phyloP scores from a whole-genome alignment of 1,140 invertebrate genomes.

The Drosophila leontia region DNA sequence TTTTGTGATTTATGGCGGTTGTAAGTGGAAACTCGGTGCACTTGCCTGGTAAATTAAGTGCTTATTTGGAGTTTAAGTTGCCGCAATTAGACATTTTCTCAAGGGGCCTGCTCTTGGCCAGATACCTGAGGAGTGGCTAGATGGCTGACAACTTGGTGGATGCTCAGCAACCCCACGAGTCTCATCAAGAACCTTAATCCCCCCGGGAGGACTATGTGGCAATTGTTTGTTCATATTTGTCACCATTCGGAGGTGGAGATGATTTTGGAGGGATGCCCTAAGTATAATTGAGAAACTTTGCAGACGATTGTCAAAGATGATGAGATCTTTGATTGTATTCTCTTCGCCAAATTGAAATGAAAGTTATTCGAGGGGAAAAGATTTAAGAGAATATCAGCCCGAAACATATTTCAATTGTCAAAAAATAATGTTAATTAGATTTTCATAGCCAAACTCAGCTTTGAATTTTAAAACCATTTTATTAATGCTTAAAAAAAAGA shows the following conservation, averaged over 20 bases:
- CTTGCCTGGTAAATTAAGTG: constrained; percentile 82
- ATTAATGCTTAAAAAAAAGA: background rate
- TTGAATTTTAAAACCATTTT: background rate
- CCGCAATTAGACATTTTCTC: constrained; percentile 73
- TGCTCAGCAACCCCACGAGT: constrained; percentile 24
- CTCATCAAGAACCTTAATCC: constrained; percentile 19
- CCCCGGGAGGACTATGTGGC: constrained; percentile 13
- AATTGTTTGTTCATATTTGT: constrained; percentile 23
- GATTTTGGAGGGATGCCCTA: background rate
- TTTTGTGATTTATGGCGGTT: constrained; percentile 52
- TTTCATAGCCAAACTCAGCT: background rate
- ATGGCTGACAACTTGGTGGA: constrained; percentile 34
- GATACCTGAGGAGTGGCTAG: constrained; percentile 40
- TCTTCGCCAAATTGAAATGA: constrained; percentile 10
- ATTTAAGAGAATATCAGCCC: background rate
- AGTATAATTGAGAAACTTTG: constrained; percentile 67
- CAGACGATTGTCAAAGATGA: constrained; percentile 51
- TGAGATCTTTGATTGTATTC: constrained; percentile 25
- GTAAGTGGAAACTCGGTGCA: constrained; percentile 67
- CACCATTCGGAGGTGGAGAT: constrained; percentile 1
- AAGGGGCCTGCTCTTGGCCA: constrained; percentile 56
- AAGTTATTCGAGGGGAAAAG: constrained; percentile 11
- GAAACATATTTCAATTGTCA: constrained; percentile 2
- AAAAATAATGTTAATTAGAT: constrained; percentile 12
- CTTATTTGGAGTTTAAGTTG: constrained; percentile 82